phyloP scores from a whole-genome alignment of 2,113 vertebrate genomes.

The Pedionomus torquatus region DNA sequence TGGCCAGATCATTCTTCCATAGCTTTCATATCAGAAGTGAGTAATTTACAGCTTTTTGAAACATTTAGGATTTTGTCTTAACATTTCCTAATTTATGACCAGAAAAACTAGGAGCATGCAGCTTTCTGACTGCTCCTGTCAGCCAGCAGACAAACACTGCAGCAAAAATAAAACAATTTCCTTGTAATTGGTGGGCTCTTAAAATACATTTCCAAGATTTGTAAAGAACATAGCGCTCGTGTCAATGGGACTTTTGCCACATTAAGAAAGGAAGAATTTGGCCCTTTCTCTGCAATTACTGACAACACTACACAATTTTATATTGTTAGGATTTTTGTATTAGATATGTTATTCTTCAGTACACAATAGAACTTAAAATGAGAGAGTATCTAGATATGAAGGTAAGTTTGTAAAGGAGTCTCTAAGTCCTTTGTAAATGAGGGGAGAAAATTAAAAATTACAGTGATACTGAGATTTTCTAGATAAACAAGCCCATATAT shows the following conservation, averaged over 20 bases:
- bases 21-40: neutral
- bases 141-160: neutral
- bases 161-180: neutral
- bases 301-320: neutral
- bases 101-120: neutral
- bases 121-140: neutral
- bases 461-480: neutral
- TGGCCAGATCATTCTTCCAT: neutral
- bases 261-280: neutral
- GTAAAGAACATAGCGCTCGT: neutral
- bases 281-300: neutral
- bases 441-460: neutral
- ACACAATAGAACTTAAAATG: neutral
- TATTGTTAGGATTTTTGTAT: conserved; percentile 20
- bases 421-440: neutral
- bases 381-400: conserved; percentile 7
- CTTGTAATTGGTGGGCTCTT: neutral
- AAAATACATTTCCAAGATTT: neutral
- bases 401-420: neutral
- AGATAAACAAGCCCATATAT: neutral
- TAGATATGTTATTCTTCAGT: neutral
- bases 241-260: conserved; percentile 5
- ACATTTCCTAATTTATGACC: neutral
- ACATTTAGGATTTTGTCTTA: neutral
- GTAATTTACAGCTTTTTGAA: neutral